Evolutionary conservation across 2,888 invertebrate species (phyloP).

Genomic region (Bombylius discolor): DNA sequence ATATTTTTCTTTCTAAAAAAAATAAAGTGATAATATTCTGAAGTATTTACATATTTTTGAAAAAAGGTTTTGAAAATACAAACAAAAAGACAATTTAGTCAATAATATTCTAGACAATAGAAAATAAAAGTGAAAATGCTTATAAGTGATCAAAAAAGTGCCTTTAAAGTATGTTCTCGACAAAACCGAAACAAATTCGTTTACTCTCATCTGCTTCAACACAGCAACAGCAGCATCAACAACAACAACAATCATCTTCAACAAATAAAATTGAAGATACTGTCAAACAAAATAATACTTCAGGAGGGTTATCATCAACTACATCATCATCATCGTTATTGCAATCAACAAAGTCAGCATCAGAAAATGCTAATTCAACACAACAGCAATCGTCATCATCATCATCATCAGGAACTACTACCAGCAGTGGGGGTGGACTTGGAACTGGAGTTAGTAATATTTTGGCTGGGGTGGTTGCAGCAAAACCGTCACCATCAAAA

Average conservation of each 20-base stretch:
- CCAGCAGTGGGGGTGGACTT: not conserved
- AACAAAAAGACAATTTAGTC: not conserved
- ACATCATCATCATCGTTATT: not conserved
- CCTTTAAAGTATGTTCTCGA: constrained; percentile 9
- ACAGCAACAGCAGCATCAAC: not conserved
- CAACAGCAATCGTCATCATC: not conserved
- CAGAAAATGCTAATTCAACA: not conserved
- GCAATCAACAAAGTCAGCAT: not conserved
- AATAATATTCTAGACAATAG: not conserved
- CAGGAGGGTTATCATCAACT: not conserved
- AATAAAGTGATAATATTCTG: no score
- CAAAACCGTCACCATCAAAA: constrained; percentile 7
- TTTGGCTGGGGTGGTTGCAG: not conserved
- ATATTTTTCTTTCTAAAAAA: no score
- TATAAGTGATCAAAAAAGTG: constrained; percentile 7
- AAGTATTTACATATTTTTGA: no score
- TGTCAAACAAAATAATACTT: not conserved
- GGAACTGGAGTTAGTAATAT: not conserved
- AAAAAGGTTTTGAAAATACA: no score
- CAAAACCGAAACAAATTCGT: constrained; percentile 11
- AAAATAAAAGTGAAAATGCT: constrained; percentile 4
- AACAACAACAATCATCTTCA: not conserved
- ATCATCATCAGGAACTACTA: not conserved
- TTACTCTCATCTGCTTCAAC: constrained; percentile 3
- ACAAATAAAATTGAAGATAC: not conserved